phyloP scores from a whole-genome alignment of 1,140 invertebrate genomes.

The Cydia pomonella region DNA sequence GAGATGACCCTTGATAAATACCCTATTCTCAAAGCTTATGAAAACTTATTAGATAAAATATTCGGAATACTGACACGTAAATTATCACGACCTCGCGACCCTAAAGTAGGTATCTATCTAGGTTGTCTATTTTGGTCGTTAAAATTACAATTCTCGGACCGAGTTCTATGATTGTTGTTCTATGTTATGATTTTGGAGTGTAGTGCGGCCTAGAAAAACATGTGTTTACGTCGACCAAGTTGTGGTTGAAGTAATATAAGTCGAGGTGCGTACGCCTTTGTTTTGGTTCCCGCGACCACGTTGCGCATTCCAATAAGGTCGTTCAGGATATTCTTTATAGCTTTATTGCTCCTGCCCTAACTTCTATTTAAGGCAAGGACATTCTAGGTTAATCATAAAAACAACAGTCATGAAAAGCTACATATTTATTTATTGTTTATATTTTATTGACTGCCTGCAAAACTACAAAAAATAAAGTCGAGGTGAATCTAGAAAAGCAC shows the following conservation, averaged over 20 bases:
- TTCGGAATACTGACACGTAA: too few species aligned
- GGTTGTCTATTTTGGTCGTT: neutral
- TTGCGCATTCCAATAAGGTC: slow-evolving; percentile 9
- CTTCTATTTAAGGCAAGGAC: neutral
- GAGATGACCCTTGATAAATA: neutral
- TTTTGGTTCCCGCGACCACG: slow-evolving; percentile 5
- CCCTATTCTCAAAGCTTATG: neutral
- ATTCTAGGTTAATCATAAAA: too few species aligned
- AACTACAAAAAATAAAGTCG: too few species aligned
- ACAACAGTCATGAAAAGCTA: too few species aligned
- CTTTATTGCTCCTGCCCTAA: neutral
- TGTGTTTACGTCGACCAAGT: slow-evolving; percentile 1
- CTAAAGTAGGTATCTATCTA: neutral
- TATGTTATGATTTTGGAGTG: neutral
- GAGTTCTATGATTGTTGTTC: neutral
- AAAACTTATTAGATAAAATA: neutral
- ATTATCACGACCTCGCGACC: neutral
- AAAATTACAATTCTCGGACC: neutral
- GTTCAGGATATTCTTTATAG: slow-evolving; percentile 1
- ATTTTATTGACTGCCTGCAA: too few species aligned
- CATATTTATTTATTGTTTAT: too few species aligned
- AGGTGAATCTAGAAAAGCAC: too few species aligned
- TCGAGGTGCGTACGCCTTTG: slow-evolving; percentile 15
- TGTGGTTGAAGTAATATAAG: neutral
- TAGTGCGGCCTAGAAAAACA: slow-evolving; percentile 1